These are phyloP conservation scores for Pipra filicauda DNA, from an alignment of 2,113 vertebrate species.

Conservation along the genomic window DNA sequence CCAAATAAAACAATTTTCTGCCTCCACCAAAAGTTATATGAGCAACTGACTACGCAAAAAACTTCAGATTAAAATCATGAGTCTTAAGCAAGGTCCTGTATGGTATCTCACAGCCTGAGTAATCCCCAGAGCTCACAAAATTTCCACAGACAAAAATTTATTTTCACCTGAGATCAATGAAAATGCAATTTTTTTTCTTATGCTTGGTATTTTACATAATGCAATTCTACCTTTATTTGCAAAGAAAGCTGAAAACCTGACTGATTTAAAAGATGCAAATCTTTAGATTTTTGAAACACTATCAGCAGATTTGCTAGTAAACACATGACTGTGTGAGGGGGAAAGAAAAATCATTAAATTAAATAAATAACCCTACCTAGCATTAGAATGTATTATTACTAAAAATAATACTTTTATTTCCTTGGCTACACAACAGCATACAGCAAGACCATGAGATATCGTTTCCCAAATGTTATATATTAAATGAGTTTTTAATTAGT, in stretches of 20 bases:
- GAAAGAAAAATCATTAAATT: background rate
- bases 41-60: background rate
- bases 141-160: background rate
- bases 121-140: background rate
- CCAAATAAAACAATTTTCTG: background rate
- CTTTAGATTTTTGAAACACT: background rate
- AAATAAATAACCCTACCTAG: background rate
- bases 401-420: background rate
- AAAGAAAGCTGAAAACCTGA: background rate
- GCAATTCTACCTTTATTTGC: background rate
- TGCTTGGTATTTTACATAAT: background rate
- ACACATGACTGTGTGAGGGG: accelerated
- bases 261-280: background rate
- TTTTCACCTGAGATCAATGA: background rate
- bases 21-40: background rate
- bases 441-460: background rate
- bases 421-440: background rate
- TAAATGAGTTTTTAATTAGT: background rate
- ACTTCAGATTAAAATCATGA: background rate
- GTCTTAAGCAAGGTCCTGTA: background rate
- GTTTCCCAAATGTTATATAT: background rate
- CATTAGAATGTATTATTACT: background rate
- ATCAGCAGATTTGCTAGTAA: background rate
- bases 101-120: background rate
- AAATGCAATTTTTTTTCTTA: background rate